Base-by-base conservation (phyloP, 2,797 vertebrate genomes). In the Eulemur mongoz region DNA sequence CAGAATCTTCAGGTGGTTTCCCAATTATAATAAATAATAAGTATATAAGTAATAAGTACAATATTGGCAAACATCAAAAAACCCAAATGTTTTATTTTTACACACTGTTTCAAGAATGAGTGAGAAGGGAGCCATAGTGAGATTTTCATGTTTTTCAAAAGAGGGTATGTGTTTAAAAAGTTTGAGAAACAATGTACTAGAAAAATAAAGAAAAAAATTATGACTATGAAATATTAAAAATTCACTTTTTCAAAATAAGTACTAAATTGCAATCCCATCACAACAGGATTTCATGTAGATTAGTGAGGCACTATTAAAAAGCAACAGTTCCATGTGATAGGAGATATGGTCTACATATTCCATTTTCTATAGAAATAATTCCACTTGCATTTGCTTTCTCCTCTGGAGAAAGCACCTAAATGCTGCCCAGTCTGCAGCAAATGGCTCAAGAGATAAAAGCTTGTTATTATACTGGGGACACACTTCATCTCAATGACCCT, bases 171-270 rank as follows among this genome's bases (percentile, higher is more conserved):
- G 7, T 73, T 93, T 45, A 18, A 94, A 87, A 94, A 92, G 52
- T 54, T 43, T 81, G 63, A 82, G 72, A 93, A 94, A 96, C 23
- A 82, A 12, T 35, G 23, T 23, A 25, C 76, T 76, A 78, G 32
- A 45, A 48, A 18, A 90, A 82, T 61, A 48, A 84, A 78, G 17
- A 91, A 88, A 93, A 94, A 83, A 57, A 89, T 43, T 88, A 40
- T 52, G 50, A 81, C 43, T 65, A 87, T 59, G n/a, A 83, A 72
- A 45, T 79, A 93, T 45, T 65, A 59, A 52, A 12, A 96, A 73
- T 92, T 86, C 4, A 54, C 40, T 73, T 96, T 89, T 61, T 82
- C 48, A 93, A 95, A 94, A 8, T 83, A 94, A 95, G 61, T 91
- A 67, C 38, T 76, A 72, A 95, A 50, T 7, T 89, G 57, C 96